Evolutionary conservation across 37 sponge, comb jelly and placozoan species (phyloP).

Genomic region (Ianthella basta): DNA sequence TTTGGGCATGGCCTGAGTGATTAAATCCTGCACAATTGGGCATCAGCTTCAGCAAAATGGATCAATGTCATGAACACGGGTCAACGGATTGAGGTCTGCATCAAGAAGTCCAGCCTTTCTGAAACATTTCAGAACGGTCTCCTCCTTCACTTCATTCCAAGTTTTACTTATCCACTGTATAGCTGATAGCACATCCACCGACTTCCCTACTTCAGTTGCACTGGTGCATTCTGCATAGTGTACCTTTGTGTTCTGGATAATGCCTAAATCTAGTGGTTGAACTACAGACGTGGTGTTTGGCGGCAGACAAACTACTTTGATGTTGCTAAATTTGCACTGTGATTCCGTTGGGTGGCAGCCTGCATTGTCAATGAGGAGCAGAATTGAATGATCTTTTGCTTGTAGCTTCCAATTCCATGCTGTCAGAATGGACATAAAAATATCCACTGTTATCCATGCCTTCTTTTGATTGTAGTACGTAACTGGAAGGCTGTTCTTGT

Average conservation of each 20-base stretch:
- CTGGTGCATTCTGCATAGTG: slow-evolving; percentile 46
- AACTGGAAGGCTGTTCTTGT: slow-evolving; percentile 37
- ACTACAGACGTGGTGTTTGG: slow-evolving; percentile 70
- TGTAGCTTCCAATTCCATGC: slow-evolving; percentile 28
- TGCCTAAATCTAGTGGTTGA: slow-evolving; percentile 78
- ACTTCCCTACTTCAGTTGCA: slow-evolving; percentile 61
- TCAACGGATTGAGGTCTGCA: slow-evolving; percentile 30
- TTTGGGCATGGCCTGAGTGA: not conserved
- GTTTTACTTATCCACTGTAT: slow-evolving; percentile 56
- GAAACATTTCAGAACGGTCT: slow-evolving; percentile 68
- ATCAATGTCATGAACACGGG: not conserved
- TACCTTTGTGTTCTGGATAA: slow-evolving; percentile 57
- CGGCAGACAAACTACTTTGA: slow-evolving; percentile 62
- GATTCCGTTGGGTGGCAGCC: slow-evolving; percentile 63
- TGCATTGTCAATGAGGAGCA: slow-evolving; percentile 73
- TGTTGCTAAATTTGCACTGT: slow-evolving; percentile 53
- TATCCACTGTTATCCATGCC: slow-evolving; percentile 45
- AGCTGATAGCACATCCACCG: slow-evolving; percentile 41
- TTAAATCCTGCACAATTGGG: slow-evolving; percentile 27
- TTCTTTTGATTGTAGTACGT: slow-evolving; percentile 37
- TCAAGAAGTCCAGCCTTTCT: slow-evolving; percentile 61
- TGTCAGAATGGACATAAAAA: slow-evolving; percentile 35
- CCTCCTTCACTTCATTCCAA: slow-evolving; percentile 41
- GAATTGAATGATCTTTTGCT: slow-evolving; percentile 28
- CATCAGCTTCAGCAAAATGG: slow-evolving; percentile 13